Base-by-base conservation (phyloP, 2,888 invertebrate species). In the Chalcosyrphus nemorum region DNA sequence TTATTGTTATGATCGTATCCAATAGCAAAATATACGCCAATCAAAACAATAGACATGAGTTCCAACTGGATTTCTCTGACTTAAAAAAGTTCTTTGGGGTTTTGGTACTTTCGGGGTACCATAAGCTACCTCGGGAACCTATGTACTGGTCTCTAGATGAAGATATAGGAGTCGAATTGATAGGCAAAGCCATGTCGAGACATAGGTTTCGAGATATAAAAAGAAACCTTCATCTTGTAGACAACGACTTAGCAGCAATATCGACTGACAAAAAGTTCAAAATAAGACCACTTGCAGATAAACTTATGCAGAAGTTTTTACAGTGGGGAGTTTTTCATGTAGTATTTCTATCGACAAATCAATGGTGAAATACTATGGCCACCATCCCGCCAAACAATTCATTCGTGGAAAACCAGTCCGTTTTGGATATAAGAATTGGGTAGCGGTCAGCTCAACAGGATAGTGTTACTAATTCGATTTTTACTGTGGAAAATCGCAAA, bases 81-180 rank as follows among this genome's bases (percentile, higher is more conserved):
- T 32, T 32, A 6, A 32, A 32, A 35, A 35, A 35, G 35, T 9
- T 35, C 7, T 35, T 35, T 11, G 35, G 35, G 2, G 7, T 35
- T 35, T 35, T 35, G 35, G n/a, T 35, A 35, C 7, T 35, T 6
- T 35, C 35, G 1, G 35, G 35, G 7, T 35, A 57, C 57, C 24
- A 41, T 57, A 24, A 57, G 21, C 21, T 57, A n/a, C 57, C 57
- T 41, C 38, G 13, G 24, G 13, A 57, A 57, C 21, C 21, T 24
- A 41, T 41, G 21, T 41, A 41, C 57, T 41, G 57, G 57, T 57
- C 38, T 41, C 41, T 41, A 38, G 24, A 57, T 57, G 57, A 57
- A 38, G 57, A 57, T 15, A 38, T 57, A 35, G 35, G 35, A 4
- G 35, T 35, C 4, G 35, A 35, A 35, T 35, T 35, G 35, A n/a